These are phyloP conservation scores for Sebastes aleutianus DNA, from an alignment of 2,797 vertebrate species.

Conservation along the genomic window DNA sequence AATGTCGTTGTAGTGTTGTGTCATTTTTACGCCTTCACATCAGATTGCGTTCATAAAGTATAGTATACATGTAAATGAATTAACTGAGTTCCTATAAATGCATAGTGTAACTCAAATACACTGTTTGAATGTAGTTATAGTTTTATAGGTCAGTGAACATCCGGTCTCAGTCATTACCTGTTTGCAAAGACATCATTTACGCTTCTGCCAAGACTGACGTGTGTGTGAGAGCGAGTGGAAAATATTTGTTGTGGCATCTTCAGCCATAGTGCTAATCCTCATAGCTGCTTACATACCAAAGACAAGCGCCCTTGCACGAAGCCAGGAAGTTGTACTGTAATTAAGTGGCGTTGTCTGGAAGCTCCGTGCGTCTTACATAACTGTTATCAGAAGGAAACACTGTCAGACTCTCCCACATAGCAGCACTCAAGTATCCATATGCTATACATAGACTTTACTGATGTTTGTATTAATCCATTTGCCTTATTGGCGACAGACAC, in stretches of 20 bases:
- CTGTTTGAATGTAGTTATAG: background rate
- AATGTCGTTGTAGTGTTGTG: no score
- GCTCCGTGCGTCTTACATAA: background rate
- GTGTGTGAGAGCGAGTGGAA: background rate
- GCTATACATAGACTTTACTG: background rate
- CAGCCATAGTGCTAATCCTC: slow-evolving; percentile 11
- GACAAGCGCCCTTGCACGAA: background rate
- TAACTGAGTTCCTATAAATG: background rate
- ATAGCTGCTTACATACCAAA: background rate
- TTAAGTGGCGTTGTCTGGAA: slow-evolving; percentile 28
- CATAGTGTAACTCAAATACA: background rate
- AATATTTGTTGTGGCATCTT: slow-evolving; percentile 31
- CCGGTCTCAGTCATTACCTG: background rate
- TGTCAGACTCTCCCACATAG: background rate
- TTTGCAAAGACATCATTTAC: slow-evolving; percentile 1
- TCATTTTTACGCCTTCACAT: no score
- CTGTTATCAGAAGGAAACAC: slow-evolving; percentile 56
- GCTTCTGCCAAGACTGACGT: background rate
- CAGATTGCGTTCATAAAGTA: background rate
- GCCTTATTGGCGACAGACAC: background rate
- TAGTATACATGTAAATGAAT: background rate
- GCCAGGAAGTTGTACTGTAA: slow-evolving; percentile 38
- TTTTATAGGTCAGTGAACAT: slow-evolving; percentile 21
- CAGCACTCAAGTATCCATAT: background rate
- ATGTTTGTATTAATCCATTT: background rate